A percentile compares a stretch with the other conserved stretches of the same genome.
Evolutionary conservation across 2,113 vertebrate genomes (phyloP).

Genomic region (Crocuta crocuta): DNA sequence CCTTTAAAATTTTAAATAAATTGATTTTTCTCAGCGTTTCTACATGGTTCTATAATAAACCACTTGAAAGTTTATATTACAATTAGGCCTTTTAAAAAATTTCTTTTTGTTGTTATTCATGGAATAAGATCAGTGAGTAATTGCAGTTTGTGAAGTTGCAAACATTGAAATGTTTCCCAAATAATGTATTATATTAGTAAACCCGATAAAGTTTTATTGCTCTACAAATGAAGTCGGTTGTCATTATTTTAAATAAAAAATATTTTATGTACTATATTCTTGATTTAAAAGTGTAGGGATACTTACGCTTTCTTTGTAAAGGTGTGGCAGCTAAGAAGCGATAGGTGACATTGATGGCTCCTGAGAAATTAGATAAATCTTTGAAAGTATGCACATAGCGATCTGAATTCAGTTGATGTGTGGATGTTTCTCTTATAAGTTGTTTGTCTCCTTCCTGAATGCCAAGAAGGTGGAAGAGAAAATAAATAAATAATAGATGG

Average conservation of each 20-base stretch:
- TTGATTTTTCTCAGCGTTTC: neutral
- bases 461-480: conserved; percentile 73
- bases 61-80: neutral
- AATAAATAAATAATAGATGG: conserved; percentile 4
- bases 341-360: conserved; percentile 96
- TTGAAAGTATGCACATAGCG: conserved; percentile 94
- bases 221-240: neutral
- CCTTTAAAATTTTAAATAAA: neutral
- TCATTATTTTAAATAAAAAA: neutral
- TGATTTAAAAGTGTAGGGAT: conserved; percentile 31
- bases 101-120: neutral
- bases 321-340: conserved; percentile 95
- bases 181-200: neutral
- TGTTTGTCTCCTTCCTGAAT: conserved; percentile 95
- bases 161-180: neutral
- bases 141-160: neutral
- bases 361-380: conserved; percentile 97
- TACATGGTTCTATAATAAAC: neutral
- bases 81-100: neutral
- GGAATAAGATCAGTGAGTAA: neutral
- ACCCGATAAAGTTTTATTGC: neutral
- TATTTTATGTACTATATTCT: neutral
- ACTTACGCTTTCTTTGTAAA: conserved; percentile 95
- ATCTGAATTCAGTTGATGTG: conserved; percentile 93
- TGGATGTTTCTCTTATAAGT: conserved; percentile 92